Conservation (phyloP, 2,113 vertebrate species). For the Machaerirhynchus nigripectus region DNA sequence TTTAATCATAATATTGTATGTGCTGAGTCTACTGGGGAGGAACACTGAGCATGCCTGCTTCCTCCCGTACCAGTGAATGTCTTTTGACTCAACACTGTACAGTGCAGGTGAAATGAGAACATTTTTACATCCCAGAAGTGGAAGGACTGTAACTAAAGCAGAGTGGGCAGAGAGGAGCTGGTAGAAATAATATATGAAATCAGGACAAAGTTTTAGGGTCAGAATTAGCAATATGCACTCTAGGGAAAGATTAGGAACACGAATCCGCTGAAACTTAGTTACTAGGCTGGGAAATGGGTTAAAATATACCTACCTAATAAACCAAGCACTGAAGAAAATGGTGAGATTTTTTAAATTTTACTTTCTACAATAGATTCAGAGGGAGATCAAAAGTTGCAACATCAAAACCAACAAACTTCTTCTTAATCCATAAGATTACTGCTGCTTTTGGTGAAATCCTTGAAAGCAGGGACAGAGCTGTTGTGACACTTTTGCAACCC, state of each 20-base stretch:
- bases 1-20: not conserved
- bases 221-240: not conserved
- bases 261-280: not conserved
- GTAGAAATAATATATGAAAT: not conserved
- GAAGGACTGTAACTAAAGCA: not conserved
- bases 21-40: not conserved
- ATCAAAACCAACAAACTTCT: not conserved
- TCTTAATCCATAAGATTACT: not conserved
- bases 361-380: not conserved
- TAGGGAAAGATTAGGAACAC: not conserved
- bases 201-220: not conserved
- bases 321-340: not conserved
- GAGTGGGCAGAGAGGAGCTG: not conserved
- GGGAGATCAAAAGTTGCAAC: not conserved
- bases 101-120: not conserved
- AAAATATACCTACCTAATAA: not conserved
- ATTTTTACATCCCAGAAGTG: not conserved
- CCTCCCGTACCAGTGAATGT: not conserved
- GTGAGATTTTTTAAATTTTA: not conserved
- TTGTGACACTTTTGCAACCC: not conserved
- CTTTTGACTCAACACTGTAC: not conserved
- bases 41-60: not conserved
- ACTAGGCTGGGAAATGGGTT: not conserved
- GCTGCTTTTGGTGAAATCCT: not conserved
- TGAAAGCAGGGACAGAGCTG: not conserved